These are phyloP conservation scores for Struthidea cinerea DNA, from an alignment of 2,113 vertebrate species.

Conservation along the genomic window DNA sequence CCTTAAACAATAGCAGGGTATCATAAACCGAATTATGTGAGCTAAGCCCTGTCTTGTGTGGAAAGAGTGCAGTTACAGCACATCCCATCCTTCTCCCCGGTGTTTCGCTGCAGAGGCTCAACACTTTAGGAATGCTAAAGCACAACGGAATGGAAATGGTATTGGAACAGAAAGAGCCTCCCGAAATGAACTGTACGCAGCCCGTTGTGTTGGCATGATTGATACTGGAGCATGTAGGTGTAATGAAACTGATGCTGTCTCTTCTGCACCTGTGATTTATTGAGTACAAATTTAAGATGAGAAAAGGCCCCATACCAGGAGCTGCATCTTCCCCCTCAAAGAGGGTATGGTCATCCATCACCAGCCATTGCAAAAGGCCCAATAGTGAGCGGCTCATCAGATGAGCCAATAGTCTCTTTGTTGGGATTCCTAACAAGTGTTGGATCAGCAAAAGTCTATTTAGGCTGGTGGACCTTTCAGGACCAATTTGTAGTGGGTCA, in stretches of 20 bases:
- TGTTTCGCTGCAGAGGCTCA: neutral
- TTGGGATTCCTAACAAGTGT: slow-evolving; percentile 99
- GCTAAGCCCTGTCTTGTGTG: neutral
- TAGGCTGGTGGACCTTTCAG: slow-evolving; percentile 99
- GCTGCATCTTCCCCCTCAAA: slow-evolving; percentile 83
- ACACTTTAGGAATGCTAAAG: slow-evolving; percentile 51
- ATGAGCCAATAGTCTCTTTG: slow-evolving; percentile 96
- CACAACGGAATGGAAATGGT: slow-evolving; percentile 67
- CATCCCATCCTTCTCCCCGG: neutral
- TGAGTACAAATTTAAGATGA: slow-evolving; percentile 89
- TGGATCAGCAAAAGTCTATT: slow-evolving; percentile 99
- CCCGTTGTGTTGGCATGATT: slow-evolving; percentile 80
- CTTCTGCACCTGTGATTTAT: slow-evolving; percentile 88
- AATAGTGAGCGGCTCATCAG: slow-evolving; percentile 89
- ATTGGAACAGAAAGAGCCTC: slow-evolving; percentile 75
- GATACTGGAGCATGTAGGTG: slow-evolving; percentile 86
- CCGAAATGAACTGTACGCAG: slow-evolving; percentile 78
- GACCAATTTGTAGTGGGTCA: slow-evolving; percentile 99
- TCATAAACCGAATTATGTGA: neutral
- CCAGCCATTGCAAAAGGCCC: slow-evolving; percentile 89
- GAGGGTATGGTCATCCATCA: slow-evolving; percentile 96
- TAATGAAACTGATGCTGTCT: slow-evolving; percentile 87
- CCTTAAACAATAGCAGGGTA: neutral
- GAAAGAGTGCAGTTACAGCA: neutral
- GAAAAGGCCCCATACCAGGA: slow-evolving; percentile 87